Base-by-base conservation (phyloP, 2,888 invertebrate genomes). In the Isotomurus palustris region DNA sequence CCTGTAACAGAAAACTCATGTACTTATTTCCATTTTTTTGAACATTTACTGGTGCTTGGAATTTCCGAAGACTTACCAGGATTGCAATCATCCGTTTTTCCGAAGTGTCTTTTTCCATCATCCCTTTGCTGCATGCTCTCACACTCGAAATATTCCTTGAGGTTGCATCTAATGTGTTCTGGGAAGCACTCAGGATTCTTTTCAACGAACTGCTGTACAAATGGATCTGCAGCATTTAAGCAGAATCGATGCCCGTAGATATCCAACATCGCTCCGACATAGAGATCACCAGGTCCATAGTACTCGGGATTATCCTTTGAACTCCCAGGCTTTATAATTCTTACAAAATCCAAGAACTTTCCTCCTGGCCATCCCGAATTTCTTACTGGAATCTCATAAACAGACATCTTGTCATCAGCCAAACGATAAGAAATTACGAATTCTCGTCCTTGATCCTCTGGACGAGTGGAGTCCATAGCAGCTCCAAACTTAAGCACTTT, bases 301-400 rank as follows among this genome's bases (percentile, higher is more conserved):
- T 85, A 89, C 2, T 81, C 80, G 0, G 88, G 88, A 71, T 85
- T 81, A 71, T 86, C 83, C 2, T 82, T 82, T 66, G 82, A 80
- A 0, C 83, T 81, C 0, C 82, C 83, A 0, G 88, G 87, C 64
- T 87, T 87, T 17, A 83, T 80, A 27, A 91, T 73, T 19, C 81
- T 76, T 70, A 80, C 83, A 35, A 84, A 74, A 64, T 82, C 81
- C 45, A 91, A 77, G 76, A 90, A 92, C 72, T 82, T 83, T 1
- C 91, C 91, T 51, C 85, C 88, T 17, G 78, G 73, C 63, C 87
- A 84, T 41, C 91, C 91, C 0, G 87, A 87, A 76, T 88, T 89
- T 25, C 80, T 77, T 17, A 83, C 82, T 2, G 82, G 81, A 3
- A 86, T 79, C 75, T 92, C 92, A 56, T 81, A 81, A 56, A 92